These are phyloP conservation scores for Acridotheres tristis DNA, from an alignment of 2,797 vertebrate species.

Conservation along the genomic window DNA sequence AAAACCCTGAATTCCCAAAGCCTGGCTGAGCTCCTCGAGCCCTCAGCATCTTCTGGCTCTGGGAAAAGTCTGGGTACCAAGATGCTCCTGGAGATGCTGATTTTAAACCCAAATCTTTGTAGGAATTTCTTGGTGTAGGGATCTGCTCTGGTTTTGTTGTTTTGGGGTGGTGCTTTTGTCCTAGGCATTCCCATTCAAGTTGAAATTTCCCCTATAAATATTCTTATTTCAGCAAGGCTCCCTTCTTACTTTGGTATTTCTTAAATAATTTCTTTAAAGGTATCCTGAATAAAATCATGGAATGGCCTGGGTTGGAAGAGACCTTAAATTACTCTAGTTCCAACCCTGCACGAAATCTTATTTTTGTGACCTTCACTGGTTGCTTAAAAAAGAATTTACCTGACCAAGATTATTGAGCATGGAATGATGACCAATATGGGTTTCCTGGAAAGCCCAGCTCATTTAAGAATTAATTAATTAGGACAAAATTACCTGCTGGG, in stretches of 20 bases:
- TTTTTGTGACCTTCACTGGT: background rate
- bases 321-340: background rate
- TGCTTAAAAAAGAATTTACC: background rate
- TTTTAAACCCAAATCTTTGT: background rate
- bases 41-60: background rate
- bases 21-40: background rate
- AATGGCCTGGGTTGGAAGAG: background rate
- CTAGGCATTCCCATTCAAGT: background rate
- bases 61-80: background rate
- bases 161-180: background rate
- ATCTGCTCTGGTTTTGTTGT: background rate
- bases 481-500: background rate
- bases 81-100: background rate
- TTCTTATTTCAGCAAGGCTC: background rate
- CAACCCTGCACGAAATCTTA: background rate
- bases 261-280: background rate
- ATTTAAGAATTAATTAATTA: background rate
- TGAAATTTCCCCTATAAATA: background rate
- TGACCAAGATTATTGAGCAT: accelerated
- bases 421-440: background rate
- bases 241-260: background rate
- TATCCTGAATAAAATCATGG: background rate
- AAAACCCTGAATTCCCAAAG: background rate
- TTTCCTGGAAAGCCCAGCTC: background rate
- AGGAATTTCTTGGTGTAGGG: background rate